Base-by-base conservation (phyloP, 2,888 invertebrate genomes). In the Perizoma affinitatum region DNA sequence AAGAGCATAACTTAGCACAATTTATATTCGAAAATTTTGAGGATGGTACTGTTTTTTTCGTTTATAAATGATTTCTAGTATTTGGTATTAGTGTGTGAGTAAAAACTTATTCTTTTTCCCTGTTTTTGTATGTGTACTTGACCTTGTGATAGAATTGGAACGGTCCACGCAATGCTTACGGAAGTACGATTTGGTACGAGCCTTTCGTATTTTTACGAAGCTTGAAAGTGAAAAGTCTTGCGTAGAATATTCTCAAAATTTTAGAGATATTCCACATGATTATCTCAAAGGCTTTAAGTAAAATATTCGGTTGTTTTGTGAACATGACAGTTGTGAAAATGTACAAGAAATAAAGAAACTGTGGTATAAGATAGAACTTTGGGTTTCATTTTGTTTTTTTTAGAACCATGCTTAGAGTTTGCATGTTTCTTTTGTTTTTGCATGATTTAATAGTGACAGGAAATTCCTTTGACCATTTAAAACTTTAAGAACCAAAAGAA, bases 271-370 rank as follows among this genome's bases (percentile, higher is more conserved):
- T 22, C 22, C 22, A 22, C 22, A 22, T 22, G 22, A 3, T 5
- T n/a, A 42, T n/a, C 42, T n/a, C 10, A n/a, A 42, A n/a, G 10
- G 42, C 10, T 42, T 10, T 69, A 67, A 68, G 64, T 67, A 64
- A 68, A 61, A 73, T 69, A 74, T 71, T 80, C 73, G 82, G 82
- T 86, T 87, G 81, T 85, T 85, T 78, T 78, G 78, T 80, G 79
- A 82, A 83, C 82, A 72, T 78, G 80, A 78, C 85, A 86, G 84
- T 87, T 88, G 87, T 88, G 86, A 88, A 76, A 81, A 86, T 86
- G 88, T 90, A 90, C 88, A 88, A 88, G 86, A 84, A 88, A 87
- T 87, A 87, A 88, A 88, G 76, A 78, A 82, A 83, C 80, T 82
- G 79, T 82, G 82, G 80, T 88, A 76, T 88, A 84, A 84, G 83